phyloP scores from a whole-genome alignment of 2,888 invertebrate species.

The Hirudinaria manillensis region DNA sequence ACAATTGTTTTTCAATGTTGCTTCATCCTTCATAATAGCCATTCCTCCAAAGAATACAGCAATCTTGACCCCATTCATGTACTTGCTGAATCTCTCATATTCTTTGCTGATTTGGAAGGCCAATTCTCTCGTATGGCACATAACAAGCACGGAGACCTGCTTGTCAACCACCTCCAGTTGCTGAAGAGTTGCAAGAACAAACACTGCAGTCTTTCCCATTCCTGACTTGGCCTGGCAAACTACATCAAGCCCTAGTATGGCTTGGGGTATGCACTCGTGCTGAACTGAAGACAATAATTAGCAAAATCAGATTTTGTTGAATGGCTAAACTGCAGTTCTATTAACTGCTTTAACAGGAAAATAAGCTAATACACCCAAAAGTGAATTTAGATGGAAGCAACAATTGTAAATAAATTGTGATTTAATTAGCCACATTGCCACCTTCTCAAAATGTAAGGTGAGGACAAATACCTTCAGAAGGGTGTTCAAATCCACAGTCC shows the following conservation, averaged over 20 bases:
- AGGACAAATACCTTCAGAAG: conserved; percentile 75
- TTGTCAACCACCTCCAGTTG: conserved; percentile 91
- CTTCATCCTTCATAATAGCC: conserved; percentile 92
- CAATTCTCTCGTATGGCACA: conserved; percentile 97
- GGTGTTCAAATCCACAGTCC: conserved; percentile 99
- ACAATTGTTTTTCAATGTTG: conserved; percentile 85
- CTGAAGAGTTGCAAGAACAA: conserved; percentile 94
- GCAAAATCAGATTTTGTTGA: not conserved
- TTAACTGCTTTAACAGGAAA: not conserved
- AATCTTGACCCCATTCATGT: conserved; percentile 87
- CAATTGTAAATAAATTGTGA: not conserved
- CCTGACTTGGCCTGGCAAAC: conserved; percentile 99
- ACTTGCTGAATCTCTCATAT: conserved; percentile 97
- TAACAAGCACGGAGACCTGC: conserved; percentile 85
- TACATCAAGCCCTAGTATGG: conserved; percentile 98
- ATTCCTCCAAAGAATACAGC: conserved; percentile 98
- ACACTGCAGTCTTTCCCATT: conserved; percentile 99
- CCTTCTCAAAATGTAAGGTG: not conserved
- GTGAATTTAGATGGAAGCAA: not conserved
- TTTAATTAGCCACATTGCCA: too few relatives aligned
- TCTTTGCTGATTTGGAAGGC: conserved; percentile 99
- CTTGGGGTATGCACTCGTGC: conserved; percentile 94
- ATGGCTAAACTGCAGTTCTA: not conserved
- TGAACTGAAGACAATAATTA: conserved; percentile 65
- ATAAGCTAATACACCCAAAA: not conserved